Evolutionary conservation across 2,888 invertebrate genomes (phyloP), one percentile per base, ranked within the genome.

Genomic region (Dioctria rufipes): DNA sequence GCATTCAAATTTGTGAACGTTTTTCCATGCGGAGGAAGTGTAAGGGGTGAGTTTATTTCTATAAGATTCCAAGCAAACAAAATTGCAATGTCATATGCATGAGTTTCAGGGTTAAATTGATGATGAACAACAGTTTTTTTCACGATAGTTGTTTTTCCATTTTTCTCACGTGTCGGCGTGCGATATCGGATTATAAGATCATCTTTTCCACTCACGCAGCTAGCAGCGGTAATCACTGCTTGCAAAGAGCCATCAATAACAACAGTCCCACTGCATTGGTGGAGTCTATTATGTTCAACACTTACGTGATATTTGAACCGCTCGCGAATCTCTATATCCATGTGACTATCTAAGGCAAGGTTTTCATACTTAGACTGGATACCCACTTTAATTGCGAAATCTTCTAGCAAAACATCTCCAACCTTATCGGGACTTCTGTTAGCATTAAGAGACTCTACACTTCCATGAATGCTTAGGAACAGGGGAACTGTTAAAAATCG

Each of bases 201-300:
- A 61, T 5, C 5, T 37, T 61, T 61, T 61, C 61, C 61, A 5
- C 25, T 6, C 4, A 37, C 61, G 11, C 61, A 61, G 37, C 37
- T 61, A 25, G 61, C 61, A 11, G 61, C 6, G 6, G 37, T 11
- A 37, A 61, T n/a, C 4, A 61, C 61, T 4, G 11, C 61, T 61
- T 13, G n/a, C 39, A 8, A 8, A 37, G 4, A 8, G 11, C 37
- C 61, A 37, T 25, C 61, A 6, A 5, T 13, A 11, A 39, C 61
- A 5, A 61, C 37, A 61, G 61, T 25, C 4, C 61, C 61, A 11
- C 61, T 61, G 39, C 61, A 61, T 25, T 61, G 61, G 39, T 61
- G 61, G 11, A 61, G 13, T 37, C 4, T 0, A n/a, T 61, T 61
- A 2, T 37, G 61, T n/a, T 61, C 61, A 5, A 61, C 37, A 11